Percentiles rank a stretch among this genome's conserved stretches.
phyloP scores from a whole-genome alignment of 37 sponge, comb jelly and placozoan species.

The Cladorhizidae sp. region DNA sequence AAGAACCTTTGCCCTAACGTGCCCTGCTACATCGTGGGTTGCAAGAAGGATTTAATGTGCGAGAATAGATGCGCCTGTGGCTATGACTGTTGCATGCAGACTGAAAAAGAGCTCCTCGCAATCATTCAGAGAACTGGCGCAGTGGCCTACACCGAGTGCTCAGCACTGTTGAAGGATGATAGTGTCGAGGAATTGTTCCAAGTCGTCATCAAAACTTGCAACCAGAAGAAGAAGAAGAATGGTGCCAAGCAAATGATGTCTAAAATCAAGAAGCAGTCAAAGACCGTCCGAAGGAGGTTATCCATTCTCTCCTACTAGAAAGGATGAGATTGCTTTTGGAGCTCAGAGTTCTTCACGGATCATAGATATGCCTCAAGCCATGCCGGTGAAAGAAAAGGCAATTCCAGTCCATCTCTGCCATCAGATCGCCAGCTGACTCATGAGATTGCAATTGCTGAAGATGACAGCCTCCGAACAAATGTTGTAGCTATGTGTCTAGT shows the following conservation, averaged over 20 bases:
- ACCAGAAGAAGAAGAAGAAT: constrained; percentile 18
- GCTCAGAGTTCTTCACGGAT: no score
- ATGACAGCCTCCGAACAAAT: no score
- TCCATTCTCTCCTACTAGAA: neutral
- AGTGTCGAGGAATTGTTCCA: constrained; percentile 48
- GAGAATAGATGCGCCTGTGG: constrained; percentile 1
- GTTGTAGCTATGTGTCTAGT: no score
- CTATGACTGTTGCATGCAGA: constrained; percentile 18
- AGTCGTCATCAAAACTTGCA: constrained; percentile 19
- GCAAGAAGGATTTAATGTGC: constrained; percentile 57
- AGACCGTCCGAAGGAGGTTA: constrained; percentile 22
- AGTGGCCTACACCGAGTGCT: constrained; percentile 60
- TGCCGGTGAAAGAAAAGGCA: no score
- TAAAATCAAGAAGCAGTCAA: constrained; percentile 36
- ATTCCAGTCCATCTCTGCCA: no score
- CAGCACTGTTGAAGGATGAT: constrained; percentile 22
- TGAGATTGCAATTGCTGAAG: no score
- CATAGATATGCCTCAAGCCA: no score
- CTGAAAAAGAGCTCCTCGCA: constrained; percentile 15
- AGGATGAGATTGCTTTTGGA: no score
- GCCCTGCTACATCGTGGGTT: constrained; percentile 69
- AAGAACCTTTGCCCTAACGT: constrained; percentile 33
- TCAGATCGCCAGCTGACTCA: no score
- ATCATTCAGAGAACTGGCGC: constrained; percentile 51
- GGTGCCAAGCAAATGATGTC: constrained; percentile 28